A percentile compares a stretch with the other conserved stretches of the same genome.
Conservation (phyloP, 2,797 vertebrate genomes). For the Saxicola maurus region DNA sequence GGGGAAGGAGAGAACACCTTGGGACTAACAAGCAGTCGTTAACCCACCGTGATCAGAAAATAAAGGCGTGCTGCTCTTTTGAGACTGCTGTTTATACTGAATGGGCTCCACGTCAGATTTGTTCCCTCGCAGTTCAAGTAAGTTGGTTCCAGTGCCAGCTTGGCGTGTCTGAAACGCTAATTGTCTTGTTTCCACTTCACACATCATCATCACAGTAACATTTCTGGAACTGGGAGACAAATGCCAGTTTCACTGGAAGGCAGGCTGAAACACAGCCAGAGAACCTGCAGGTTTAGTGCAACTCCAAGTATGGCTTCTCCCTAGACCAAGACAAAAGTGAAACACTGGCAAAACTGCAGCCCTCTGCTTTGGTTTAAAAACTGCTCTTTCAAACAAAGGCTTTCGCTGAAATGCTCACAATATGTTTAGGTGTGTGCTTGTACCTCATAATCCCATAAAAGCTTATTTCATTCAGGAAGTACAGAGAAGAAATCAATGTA, state of each 20-base stretch:
- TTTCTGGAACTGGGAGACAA: background rate
- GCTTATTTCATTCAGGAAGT: background rate
- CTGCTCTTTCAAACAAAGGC: background rate
- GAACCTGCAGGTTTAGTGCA: background rate
- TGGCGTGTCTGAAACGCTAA: background rate
- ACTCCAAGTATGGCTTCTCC: background rate
- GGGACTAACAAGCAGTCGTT: background rate
- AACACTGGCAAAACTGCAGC: background rate
- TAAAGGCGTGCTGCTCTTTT: background rate
- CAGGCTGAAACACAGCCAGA: background rate
- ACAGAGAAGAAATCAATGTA: background rate
- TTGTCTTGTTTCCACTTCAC: conserved; percentile 25
- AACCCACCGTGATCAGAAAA: background rate
- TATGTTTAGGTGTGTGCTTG: background rate
- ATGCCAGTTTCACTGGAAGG: background rate
- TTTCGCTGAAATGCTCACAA: background rate
- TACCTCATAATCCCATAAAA: background rate
- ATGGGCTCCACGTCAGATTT: background rate
- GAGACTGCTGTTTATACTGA: background rate
- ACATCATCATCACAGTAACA: background rate
- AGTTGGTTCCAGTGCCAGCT: background rate
- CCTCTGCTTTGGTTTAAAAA: background rate
- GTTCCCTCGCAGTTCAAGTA: background rate
- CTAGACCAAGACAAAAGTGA: background rate
- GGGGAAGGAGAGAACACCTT: conserved; percentile 3